Evolutionary conservation across 92 coral and sea anemone genomes (phyloP), one percentile per base, ranked within the genome.

Genomic region (Siderastrea siderea): DNA sequence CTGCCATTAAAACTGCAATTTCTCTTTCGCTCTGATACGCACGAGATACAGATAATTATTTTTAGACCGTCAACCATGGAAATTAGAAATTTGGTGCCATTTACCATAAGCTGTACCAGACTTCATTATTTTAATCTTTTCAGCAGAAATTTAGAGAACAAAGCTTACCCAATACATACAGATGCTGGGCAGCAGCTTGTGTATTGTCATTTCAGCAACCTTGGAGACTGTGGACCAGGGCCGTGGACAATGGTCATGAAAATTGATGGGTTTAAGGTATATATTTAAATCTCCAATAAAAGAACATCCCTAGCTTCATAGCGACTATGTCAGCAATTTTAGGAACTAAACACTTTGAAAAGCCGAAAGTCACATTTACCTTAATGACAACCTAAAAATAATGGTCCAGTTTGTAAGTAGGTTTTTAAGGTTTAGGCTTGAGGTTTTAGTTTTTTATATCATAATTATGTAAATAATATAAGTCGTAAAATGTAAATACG

Each of bases 221-320:
- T 63, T 11, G 68, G 47, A 52, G 78, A 53, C 13, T 85, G 89
- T 51, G 89, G 83, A 19, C 54, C n/a, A 0, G 82, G 89, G 2
- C 77, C 74, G 2, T 85, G 89, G 89, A 85, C 83, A 4, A 52
- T 75, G 83, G 83, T 85, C 50, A 75, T 85, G 89, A 85, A 85
- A 50, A 4, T 85, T 26, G 48, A 85, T 44, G 89, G 89, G 2
- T 15, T 17, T 14, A n/a, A 74, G 61, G 49, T 51, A 51, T 38
- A 5, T 47, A 1, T 4, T 47, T 17, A 65, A 15, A 0, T 26
- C 61, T 10, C 61, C 61, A 3, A 1, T 67, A 6, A 26, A 12
- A 67, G 71, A 45, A 26, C 50, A 38, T 26, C 38, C 38, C 38
- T 0, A 26, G 38, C 38, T 26, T 26, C 38, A 26, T 26, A 26